phyloP scores from a whole-genome alignment of 2,797 vertebrate genomes.

The Hirundo rustica region DNA sequence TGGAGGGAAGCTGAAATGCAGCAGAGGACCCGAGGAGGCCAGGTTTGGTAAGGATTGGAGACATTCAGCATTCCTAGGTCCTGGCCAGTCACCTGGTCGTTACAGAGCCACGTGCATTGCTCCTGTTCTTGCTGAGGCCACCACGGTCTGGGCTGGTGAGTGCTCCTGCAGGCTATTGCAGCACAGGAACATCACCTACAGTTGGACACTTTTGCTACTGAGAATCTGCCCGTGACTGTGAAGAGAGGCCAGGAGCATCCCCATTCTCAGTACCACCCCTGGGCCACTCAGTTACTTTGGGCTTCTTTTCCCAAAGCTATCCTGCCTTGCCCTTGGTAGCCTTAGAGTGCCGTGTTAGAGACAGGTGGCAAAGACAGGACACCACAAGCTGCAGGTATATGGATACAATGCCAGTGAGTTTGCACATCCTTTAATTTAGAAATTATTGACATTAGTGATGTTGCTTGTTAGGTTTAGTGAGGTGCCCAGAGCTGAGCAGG shows the following conservation, averaged over 20 bases:
- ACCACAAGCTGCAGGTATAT: background rate
- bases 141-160: background rate
- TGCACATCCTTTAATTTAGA: background rate
- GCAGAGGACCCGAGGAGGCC: background rate
- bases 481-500: background rate
- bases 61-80: background rate
- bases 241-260: background rate
- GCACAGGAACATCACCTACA: rapidly evolving
- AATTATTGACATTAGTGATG: background rate
- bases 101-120: background rate
- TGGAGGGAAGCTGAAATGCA: background rate
- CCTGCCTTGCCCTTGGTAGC: background rate
- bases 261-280: background rate
- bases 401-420: background rate
- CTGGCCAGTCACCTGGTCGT: background rate
- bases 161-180: background rate
- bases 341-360: background rate
- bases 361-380: background rate
- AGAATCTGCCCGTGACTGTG: rapidly evolving
- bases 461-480: background rate
- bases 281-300: background rate
- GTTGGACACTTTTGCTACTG: background rate
- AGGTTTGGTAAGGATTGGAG: background rate
- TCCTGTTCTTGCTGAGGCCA: rapidly evolving
- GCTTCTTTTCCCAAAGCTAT: background rate